Base-by-base conservation (phyloP, 2,888 invertebrate species). In the Dryobota labecula region DNA sequence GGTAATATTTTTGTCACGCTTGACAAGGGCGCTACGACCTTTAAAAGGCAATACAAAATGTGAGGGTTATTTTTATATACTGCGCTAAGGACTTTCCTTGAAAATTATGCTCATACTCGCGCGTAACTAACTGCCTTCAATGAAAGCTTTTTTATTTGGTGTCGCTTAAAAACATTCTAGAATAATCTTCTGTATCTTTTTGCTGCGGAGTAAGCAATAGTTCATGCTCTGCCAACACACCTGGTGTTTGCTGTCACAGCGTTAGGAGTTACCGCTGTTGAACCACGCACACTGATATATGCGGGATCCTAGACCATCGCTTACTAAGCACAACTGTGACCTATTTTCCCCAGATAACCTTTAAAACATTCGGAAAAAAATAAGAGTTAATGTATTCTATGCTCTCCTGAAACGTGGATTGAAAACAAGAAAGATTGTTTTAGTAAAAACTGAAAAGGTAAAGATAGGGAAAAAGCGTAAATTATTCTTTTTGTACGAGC, bases 1-100 rank as follows among this genome's bases (percentile, higher is more conserved):
- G 79, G 72, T 80, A 80, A 80, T 76, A 80, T 70, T 80, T 76
- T 80, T 65, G 77, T 73, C 80, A 80, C 76, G 65, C 67, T 76
- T 65, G 64, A 69, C 68, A 63, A 56, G 51, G 71, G 80, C 56
- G 62, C 69, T 60, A 43, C 45, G 72, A 76, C 80, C 68, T 80
- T 67, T 68, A 64, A 76, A 76, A 80, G 62, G 66, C 36, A 63
- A 45, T 47, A 67, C 54, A 63, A 70, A 70, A 70, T 68, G 41
- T 27, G 54, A 62, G 41, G 60, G n/a, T 75, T 61, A 61, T 65
- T 57, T 68, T 70, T 58, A 70, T 64, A 53, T 30, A 65, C 41
- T 49, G 43, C 53, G 38, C 49, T 67, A 15, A 38, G 27, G 38
- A 56, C 2, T 57, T 76, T 77, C 51, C 51, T 57, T n/a, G 15